Percentiles rank a stretch among this genome's conserved stretches.
Conservation (phyloP, 2,797 vertebrate genomes). For the Limosa lapponica region DNA sequence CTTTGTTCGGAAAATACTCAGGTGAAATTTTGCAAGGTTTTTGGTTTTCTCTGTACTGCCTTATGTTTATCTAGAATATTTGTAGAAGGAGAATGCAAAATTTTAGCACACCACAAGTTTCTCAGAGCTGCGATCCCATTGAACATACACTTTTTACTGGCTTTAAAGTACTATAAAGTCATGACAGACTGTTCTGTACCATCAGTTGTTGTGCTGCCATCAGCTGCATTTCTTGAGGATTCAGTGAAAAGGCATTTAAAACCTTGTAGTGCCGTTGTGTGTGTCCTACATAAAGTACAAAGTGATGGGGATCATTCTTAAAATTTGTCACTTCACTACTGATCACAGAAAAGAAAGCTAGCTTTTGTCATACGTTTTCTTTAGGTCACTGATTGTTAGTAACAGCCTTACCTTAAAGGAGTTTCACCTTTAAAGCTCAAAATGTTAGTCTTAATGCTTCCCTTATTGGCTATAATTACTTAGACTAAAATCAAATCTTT, state of each 20-base stretch:
- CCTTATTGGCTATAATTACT: neutral
- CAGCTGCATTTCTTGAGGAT: neutral
- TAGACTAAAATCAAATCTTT: neutral
- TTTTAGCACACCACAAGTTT: neutral
- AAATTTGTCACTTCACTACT: neutral
- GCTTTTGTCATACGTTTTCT: neutral
- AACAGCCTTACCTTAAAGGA: neutral
- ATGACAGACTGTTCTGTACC: neutral
- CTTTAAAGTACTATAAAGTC: neutral
- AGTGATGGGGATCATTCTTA: neutral
- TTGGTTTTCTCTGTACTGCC: neutral
- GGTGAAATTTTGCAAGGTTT: neutral
- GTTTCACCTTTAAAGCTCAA: neutral
- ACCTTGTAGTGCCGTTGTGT: neutral
- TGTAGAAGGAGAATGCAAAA: neutral
- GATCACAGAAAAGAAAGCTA: neutral
- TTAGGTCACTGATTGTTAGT: neutral
- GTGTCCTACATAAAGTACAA: neutral
- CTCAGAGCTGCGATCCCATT: neutral
- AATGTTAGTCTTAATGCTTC: neutral
- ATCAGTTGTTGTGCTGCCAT: neutral
- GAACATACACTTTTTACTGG: neutral
- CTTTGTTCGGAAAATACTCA: neutral
- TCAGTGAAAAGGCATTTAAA: neutral
- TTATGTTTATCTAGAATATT: neutral